A percentile compares a stretch with the other conserved stretches of the same genome.
Conservation (phyloP, 2,113 vertebrate genomes). For the Ctenomys sociabilis region DNA sequence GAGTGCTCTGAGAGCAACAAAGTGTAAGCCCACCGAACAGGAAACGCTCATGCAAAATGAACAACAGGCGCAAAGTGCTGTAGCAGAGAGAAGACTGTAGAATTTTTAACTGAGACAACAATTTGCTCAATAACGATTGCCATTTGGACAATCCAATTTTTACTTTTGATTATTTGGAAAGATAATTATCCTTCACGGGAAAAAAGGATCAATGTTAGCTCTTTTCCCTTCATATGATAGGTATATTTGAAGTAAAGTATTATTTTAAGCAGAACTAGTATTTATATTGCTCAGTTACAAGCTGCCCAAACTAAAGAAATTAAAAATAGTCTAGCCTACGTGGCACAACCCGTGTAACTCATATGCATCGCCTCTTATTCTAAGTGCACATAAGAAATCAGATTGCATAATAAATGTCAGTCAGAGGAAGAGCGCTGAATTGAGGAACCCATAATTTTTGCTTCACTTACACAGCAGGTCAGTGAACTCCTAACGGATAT, state of each 20-base stretch:
- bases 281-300: neutral
- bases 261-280: neutral
- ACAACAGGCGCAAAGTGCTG: neutral
- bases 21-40: neutral
- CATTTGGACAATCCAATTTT: neutral
- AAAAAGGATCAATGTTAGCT: neutral
- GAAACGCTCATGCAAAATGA: neutral
- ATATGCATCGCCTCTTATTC: neutral
- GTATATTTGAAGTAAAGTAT: neutral
- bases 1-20: neutral
- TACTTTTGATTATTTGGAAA: neutral
- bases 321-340: neutral
- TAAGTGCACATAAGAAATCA: neutral
- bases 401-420: neutral
- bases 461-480: neutral
- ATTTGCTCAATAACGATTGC: neutral
- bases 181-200: neutral
- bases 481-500: neutral
- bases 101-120: conserved; percentile 8
- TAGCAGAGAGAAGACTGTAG: neutral
- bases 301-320: neutral
- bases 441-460: neutral
- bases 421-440: neutral
- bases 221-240: neutral
- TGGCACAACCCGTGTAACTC: neutral